These are phyloP conservation scores for Sebastes matsubarae DNA, from an alignment of 2,797 vertebrate genomes.

Conservation along the genomic window DNA sequence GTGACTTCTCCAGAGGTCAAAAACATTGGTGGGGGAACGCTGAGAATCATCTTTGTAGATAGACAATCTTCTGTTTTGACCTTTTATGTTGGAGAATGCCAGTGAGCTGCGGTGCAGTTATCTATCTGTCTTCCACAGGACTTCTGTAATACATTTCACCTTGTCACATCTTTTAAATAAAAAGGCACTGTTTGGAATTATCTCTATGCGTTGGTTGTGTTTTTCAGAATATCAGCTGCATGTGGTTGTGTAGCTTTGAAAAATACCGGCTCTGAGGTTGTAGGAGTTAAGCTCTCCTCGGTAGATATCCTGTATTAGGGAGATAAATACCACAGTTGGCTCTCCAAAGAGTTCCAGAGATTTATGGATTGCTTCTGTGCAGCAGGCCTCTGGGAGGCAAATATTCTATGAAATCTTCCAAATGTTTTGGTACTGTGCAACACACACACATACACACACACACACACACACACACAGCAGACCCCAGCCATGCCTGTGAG, in stretches of 20 bases:
- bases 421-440: slow-evolving; percentile 44
- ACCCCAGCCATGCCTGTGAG: slow-evolving; percentile 38
- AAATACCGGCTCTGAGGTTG: slow-evolving; percentile 49
- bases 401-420: slow-evolving; percentile 53
- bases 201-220: neutral
- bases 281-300: slow-evolving; percentile 45
- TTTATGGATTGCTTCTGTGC: slow-evolving; percentile 65
- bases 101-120: neutral
- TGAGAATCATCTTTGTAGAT: neutral
- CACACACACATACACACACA: slow-evolving; percentile 4
- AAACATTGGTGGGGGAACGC: neutral
- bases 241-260: slow-evolving; percentile 37
- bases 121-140: neutral
- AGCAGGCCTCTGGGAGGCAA: slow-evolving; percentile 53
- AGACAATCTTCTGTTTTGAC: slow-evolving; percentile 19
- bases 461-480: neutral
- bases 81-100: slow-evolving; percentile 9
- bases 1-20: slow-evolving; percentile 6
- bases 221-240: slow-evolving; percentile 29
- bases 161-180: slow-evolving; percentile 21
- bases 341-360: slow-evolving; percentile 58
- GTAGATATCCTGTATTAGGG: slow-evolving; percentile 54
- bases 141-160: neutral
- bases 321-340: slow-evolving; percentile 69
- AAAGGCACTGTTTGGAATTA: slow-evolving; percentile 27